A percentile compares a stretch with the other conserved stretches of the same genome.
Conservation (phyloP, 2,888 invertebrate genomes). For the Scaptomyza caliginosa region DNA sequence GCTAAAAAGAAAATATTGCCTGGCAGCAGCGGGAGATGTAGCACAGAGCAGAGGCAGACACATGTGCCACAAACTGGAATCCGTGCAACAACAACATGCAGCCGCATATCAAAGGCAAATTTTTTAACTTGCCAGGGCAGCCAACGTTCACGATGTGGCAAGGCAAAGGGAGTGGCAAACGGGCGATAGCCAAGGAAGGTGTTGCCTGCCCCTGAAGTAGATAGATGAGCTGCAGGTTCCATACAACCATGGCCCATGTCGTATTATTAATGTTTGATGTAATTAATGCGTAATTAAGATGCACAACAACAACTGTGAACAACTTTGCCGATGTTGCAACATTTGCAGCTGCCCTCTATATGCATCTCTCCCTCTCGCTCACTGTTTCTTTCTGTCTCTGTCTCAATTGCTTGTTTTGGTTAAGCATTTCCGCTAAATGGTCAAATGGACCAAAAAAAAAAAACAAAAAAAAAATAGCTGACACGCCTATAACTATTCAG, state of each 20-base stretch:
- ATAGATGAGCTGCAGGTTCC: constrained; percentile 55
- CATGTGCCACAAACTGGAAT: constrained; percentile 42
- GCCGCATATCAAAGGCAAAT: constrained; percentile 73
- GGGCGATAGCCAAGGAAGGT: constrained; percentile 57
- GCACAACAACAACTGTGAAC: constrained; percentile 46
- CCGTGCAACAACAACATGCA: constrained; percentile 23
- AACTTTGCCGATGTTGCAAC: constrained; percentile 3
- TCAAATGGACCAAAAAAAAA: constrained; percentile 7
- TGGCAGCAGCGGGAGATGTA: constrained; percentile 23
- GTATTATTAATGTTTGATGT: constrained; percentile 79
- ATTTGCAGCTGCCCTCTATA: constrained; percentile 14
- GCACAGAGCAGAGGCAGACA: not conserved
- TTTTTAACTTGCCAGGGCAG: constrained; percentile 56
- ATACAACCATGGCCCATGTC: constrained; percentile 31
- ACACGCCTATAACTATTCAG: constrained; percentile 15
- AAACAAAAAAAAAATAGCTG: constrained; percentile 5
- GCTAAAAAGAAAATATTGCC: constrained; percentile 67
- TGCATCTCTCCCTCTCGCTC: not conserved
- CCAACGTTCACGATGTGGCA: constrained; percentile 28
- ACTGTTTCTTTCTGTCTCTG: not conserved
- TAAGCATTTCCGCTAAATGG: constrained; percentile 33
- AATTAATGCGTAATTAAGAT: constrained; percentile 82
- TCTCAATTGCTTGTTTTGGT: not conserved
- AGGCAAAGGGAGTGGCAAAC: constrained; percentile 16
- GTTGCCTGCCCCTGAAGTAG: constrained; percentile 74